A percentile compares a stretch with the other conserved stretches of the same genome.
These are phyloP conservation scores for Noctilio leporinus DNA, from an alignment of 2,113 vertebrate species.

Conservation along the genomic window DNA sequence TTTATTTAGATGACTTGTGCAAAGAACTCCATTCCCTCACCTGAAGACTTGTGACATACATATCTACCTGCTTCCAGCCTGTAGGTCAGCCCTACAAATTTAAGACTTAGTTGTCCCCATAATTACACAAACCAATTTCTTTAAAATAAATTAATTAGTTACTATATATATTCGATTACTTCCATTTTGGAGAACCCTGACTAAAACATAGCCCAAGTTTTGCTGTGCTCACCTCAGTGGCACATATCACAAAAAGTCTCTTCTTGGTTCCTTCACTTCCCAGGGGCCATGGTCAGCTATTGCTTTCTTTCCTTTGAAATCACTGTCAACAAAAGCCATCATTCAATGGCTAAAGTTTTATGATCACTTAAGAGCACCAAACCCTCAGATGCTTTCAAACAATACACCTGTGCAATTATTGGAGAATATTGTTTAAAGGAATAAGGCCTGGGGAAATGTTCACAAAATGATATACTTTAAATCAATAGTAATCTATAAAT, in stretches of 20 bases:
- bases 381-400: background rate
- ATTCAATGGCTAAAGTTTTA: background rate
- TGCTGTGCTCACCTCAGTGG: background rate
- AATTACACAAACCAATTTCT: background rate
- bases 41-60: background rate
- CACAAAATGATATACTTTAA: background rate
- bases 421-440: background rate
- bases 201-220: background rate
- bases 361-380: background rate
- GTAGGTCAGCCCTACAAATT: background rate
- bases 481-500: background rate
- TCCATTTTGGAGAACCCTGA: background rate
- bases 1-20: background rate
- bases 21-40: background rate
- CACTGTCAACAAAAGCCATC: background rate
- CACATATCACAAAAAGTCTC: background rate
- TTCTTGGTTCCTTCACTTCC: background rate
- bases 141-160: background rate
- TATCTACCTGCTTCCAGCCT: background rate
- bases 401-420: background rate
- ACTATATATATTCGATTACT: background rate
- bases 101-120: background rate
- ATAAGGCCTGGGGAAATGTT: background rate
- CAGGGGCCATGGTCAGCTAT: background rate
- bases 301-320: background rate